A percentile compares a stretch with the other conserved stretches of the same genome.
Evolutionary conservation across 2,888 invertebrate genomes (phyloP).

Genomic region (Junonia oenone): DNA sequence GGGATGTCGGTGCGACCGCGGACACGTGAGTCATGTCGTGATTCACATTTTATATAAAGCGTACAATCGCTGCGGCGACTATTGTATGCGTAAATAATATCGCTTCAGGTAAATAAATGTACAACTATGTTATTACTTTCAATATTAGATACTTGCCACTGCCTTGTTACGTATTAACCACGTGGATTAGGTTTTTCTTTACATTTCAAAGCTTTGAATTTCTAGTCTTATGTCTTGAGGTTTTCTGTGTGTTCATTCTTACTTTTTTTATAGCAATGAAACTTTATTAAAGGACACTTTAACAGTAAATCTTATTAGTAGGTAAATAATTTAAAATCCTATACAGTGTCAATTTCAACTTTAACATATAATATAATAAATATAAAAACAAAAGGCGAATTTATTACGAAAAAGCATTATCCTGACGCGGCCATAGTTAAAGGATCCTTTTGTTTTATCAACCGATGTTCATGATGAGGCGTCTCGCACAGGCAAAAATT

Average conservation of each 20-base stretch:
- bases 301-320: too few species aligned
- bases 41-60: slow-evolving; percentile 26
- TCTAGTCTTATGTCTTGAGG: too few species aligned
- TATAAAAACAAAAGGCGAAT: neutral
- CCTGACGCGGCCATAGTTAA: slow-evolving; percentile 3
- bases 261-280: too few species aligned
- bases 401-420: neutral
- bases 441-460: slow-evolving; percentile 16
- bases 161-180: neutral
- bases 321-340: too few species aligned
- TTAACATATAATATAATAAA: neutral
- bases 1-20: slow-evolving; percentile 24
- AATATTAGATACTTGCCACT: neutral
- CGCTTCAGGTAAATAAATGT: slow-evolving; percentile 7
- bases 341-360: too few species aligned
- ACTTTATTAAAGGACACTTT: too few species aligned
- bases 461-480: slow-evolving; percentile 17
- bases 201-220: too few species aligned
- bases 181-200: too few species aligned
- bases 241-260: too few species aligned
- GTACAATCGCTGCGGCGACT: slow-evolving; percentile 14
- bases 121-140: slow-evolving; percentile 6
- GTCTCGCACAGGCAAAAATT: slow-evolving; percentile 16
- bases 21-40: slow-evolving; percentile 25
- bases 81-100: slow-evolving; percentile 18